Base-by-base conservation (phyloP, 2,797 vertebrate genomes). In the Echiichthys vipera region DNA sequence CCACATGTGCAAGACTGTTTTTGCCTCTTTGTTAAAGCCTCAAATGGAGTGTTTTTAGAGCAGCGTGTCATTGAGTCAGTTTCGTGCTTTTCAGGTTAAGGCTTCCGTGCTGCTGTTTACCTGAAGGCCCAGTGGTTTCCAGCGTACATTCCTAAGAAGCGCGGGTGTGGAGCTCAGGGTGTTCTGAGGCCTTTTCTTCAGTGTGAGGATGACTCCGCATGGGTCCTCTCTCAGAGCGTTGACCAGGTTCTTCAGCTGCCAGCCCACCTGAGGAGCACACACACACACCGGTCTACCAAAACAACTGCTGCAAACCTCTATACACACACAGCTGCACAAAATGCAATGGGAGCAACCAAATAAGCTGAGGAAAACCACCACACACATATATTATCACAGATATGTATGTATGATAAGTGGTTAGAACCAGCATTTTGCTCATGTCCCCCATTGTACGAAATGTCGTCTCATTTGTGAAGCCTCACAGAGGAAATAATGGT, bases 111-210 rank as follows among this genome's bases (percentile, higher is more conserved):
- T 36, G 37, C 13, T 18, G 68, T 77, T 93, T 92, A 96, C 96
- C 96, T 97, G 96, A 50, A 97, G 93, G n/a, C 95, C 95, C 10
- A 96, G 94, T 0, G 96, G 96, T 84, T 97, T 97, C 96, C 96
- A 96, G 78, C 96, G 93, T 27, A 96, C 95, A 2, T 96, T 97
- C 91, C 96, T 96, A 87, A 97, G 93, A 77, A 97, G 93, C 24
- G 95, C 96, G 2, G 96, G 96, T 15, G 95, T 96, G 66, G 96
- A 96, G 72, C 95, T 96, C 79, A 97, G 87, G 0, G 95, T 97
- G 67, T 96, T 97, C 92, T 97, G 95, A 22, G 96, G 96, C 49
- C 96, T 93, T 78, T 97, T 96, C 90, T 97, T 96, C 90, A 97
- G 86, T 1, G 96, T 96, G 90, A 97, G 91, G 85, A 96, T 96